A percentile compares a stretch with the other conserved stretches of the same genome.
Conservation (phyloP, 2,113 vertebrate species). For the Pica pica region DNA sequence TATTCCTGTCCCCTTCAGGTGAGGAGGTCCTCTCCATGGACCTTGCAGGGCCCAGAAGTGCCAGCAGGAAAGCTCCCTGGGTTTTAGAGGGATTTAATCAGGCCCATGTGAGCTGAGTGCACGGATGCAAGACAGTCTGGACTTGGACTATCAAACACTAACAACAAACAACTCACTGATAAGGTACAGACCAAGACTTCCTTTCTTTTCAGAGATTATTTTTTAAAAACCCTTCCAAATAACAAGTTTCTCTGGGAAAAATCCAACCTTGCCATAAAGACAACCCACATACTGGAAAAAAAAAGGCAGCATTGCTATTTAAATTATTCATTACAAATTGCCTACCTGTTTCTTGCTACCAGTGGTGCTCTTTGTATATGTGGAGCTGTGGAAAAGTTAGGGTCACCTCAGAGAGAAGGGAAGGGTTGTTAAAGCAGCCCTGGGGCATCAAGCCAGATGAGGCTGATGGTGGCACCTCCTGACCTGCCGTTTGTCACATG, state of each 20-base stretch:
- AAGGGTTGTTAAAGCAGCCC: fast-evolving
- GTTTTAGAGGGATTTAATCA: background rate
- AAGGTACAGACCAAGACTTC: background rate
- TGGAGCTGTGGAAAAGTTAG: background rate
- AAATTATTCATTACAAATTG: background rate
- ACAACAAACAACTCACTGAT: constrained; percentile 1
- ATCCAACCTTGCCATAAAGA: background rate
- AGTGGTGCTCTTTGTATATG: background rate
- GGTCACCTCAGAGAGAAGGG: background rate
- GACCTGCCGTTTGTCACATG: background rate
- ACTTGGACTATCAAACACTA: background rate
- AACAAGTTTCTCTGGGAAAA: background rate
- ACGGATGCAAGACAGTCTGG: background rate
- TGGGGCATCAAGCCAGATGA: background rate
- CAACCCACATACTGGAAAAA: background rate
- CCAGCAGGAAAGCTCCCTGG: background rate
- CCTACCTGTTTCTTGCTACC: background rate
- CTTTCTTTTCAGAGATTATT: background rate
- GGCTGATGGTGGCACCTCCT: background rate
- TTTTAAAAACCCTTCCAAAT: background rate
- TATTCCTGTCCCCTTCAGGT: background rate
- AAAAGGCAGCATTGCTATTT: background rate
- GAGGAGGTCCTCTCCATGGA: background rate
- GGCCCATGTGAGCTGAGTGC: background rate
- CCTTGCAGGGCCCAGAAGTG: background rate